Evolutionary conservation across 2,888 invertebrate genomes (phyloP).

Genomic region (Hirtodrosophila trivittata): DNA sequence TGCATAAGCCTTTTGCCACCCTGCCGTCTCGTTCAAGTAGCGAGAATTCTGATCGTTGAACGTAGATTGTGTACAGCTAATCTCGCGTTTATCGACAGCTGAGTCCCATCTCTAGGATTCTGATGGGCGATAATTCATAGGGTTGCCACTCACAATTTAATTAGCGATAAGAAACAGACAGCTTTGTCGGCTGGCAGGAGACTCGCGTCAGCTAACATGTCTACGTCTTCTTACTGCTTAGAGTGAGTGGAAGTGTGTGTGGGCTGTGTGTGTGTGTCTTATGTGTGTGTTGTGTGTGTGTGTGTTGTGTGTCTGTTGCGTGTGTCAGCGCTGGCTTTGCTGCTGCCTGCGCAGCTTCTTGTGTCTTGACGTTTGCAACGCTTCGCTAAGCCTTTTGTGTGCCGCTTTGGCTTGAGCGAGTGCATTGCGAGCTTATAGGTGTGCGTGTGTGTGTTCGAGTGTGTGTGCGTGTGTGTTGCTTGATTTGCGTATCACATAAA

Average conservation of each 20-base stretch:
- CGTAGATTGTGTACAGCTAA: background rate
- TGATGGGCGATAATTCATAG: constrained; percentile 23
- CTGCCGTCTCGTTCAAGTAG: background rate
- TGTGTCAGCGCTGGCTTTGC: constrained; percentile 26
- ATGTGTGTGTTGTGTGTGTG: background rate
- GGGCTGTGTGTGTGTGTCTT: background rate
- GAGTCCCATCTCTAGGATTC: no score
- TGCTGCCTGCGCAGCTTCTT: constrained; percentile 21
- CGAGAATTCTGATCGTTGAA: background rate
- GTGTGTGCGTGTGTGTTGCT: constrained; percentile 10
- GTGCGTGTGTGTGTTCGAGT: constrained; percentile 2
- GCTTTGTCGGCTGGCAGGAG: constrained; percentile 25
- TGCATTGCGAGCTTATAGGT: constrained; percentile 29
- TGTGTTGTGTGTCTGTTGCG: constrained; percentile 8
- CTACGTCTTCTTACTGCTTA: constrained; percentile 6
- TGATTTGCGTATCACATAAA: constrained; percentile 46
- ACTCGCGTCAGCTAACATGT: constrained; percentile 14
- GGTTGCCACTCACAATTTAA: constrained; percentile 2
- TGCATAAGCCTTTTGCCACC: no score
- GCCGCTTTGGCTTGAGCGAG: constrained; percentile 44
- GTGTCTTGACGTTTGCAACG: constrained; percentile 40
- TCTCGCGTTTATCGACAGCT: background rate
- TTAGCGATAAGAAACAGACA: constrained; percentile 17
- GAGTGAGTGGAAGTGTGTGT: background rate
- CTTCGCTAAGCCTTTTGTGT: constrained; percentile 59